Evolutionary conservation across 1,140 invertebrate genomes (phyloP).

Genomic region (Drosophila truncata): DNA sequence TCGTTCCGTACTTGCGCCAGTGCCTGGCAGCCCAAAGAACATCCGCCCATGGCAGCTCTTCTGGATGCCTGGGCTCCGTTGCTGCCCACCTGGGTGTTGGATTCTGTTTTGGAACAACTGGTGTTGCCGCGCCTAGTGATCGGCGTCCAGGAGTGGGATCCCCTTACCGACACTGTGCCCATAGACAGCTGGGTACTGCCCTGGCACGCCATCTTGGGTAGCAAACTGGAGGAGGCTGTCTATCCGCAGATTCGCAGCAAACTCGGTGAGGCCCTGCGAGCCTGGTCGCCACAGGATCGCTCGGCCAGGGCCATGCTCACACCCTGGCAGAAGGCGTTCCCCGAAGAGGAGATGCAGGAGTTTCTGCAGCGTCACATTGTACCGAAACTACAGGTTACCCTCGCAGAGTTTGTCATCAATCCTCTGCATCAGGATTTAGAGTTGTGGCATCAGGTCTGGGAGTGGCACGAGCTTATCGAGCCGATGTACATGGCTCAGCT

Average conservation of each 20-base stretch:
- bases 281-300: conserved; percentile 96
- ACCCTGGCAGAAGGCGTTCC: conserved; percentile 96
- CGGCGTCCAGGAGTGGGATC: conserved; percentile 97
- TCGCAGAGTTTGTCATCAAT: conserved; percentile 92
- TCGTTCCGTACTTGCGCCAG: conserved; percentile 85
- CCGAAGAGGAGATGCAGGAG: conserved; percentile 92
- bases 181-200: conserved; percentile 99
- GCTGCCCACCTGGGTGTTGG: conserved; percentile 93
- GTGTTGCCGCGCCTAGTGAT: conserved; percentile 92
- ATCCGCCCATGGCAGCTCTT: conserved; percentile 91
- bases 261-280: conserved; percentile 93
- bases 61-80: conserved; percentile 93
- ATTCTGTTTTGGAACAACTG: conserved; percentile 93
- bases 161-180: conserved; percentile 95
- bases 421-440: conserved; percentile 92
- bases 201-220: conserved; percentile 88
- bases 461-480: conserved; percentile 93
- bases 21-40: conserved; percentile 91
- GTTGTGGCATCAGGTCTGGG: conserved; percentile 94
- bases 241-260: conserved; percentile 98
- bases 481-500: conserved; percentile 89
- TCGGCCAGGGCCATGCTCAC: conserved; percentile 96
- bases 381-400: conserved; percentile 93
- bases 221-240: conserved; percentile 90
- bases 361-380: conserved; percentile 96